Percentiles rank a stretch among this genome's conserved stretches.
These are phyloP conservation scores for Tyto alba DNA, from an alignment of 2,113 vertebrate genomes.

Conservation along the genomic window DNA sequence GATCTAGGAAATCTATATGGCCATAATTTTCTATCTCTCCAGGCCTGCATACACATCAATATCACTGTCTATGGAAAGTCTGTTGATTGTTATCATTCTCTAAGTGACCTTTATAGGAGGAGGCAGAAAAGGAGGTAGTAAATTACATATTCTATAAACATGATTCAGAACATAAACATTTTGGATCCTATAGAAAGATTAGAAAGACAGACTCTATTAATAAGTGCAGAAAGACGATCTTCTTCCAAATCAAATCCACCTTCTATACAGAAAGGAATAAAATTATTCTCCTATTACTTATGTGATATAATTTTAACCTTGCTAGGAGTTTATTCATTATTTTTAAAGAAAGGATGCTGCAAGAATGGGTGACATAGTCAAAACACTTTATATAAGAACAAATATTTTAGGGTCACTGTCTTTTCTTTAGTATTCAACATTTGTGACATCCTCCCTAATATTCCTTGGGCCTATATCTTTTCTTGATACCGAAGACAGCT, in stretches of 20 bases:
- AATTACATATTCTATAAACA: neutral
- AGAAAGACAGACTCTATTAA: neutral
- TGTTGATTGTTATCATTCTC: neutral
- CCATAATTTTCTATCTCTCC: neutral
- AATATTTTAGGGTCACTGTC: neutral
- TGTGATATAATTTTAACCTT: neutral
- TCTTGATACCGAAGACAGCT: neutral
- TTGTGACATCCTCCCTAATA: neutral
- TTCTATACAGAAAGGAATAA: neutral
- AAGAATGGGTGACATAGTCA: neutral
- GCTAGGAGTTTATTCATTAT: neutral
- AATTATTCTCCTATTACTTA: neutral
- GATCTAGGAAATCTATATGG: neutral
- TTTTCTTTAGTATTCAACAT: neutral
- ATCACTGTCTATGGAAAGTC: neutral
- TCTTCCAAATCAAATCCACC: neutral
- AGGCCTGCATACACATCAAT: neutral
- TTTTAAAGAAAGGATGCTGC: neutral
- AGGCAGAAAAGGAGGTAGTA: neutral
- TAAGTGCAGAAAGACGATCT: neutral
- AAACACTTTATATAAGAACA: neutral
- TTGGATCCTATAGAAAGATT: neutral
- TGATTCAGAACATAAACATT: neutral
- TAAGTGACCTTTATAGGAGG: neutral
- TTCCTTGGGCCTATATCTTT: neutral